Evolutionary conservation across 2,888 invertebrate species (phyloP), one percentile per base, ranked within the genome.

Genomic region (Nomada lathburiana): DNA sequence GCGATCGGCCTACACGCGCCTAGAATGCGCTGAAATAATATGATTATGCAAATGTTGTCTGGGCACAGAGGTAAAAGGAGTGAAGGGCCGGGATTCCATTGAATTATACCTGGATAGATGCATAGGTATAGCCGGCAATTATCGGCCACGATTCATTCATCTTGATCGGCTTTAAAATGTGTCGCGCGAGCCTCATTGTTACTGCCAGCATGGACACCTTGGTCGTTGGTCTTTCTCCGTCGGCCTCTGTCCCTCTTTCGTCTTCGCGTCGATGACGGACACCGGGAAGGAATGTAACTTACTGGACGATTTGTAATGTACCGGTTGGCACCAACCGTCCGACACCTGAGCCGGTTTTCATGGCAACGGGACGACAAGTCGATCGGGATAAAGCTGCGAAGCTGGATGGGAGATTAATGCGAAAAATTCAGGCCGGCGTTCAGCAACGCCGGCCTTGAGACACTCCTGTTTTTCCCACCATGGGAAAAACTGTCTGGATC

Each of bases 21-120:
- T 77, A 82, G 88, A 88, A 87, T 84, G 83, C 87, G 81, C 82
- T 86, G 88, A 83, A 88, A 80, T 89, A 90, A 92, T 89, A 86
- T 88, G 90, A 92, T 92, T 92, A 92, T 92, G 92, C 89, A 91
- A 91, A 92, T 91, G 80, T 73, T 73, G 72, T 20, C 62, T 20
- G 50, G 52, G 67, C n/a, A 53, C 74, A 36, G 53, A 13, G 63
- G 72, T 47, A 42, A 50, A 62, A 44, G 67, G 67, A 26, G 29
- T 29, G 20, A 50, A 65, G 68, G 64, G 52, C 44, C 42, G 36
- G 76, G 69, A 76, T 77, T 76, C 85, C 62, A 79, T 84, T 86
- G 73, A 79, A 73, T 86, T 88, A 85, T 84, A 71, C 70, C 75
- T 26, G 53, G 5, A 65, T 67, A 76, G 67, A 29, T 3, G 36